phyloP scores from a whole-genome alignment of 2,113 vertebrate genomes.

The Daubentonia madagascariensis region DNA sequence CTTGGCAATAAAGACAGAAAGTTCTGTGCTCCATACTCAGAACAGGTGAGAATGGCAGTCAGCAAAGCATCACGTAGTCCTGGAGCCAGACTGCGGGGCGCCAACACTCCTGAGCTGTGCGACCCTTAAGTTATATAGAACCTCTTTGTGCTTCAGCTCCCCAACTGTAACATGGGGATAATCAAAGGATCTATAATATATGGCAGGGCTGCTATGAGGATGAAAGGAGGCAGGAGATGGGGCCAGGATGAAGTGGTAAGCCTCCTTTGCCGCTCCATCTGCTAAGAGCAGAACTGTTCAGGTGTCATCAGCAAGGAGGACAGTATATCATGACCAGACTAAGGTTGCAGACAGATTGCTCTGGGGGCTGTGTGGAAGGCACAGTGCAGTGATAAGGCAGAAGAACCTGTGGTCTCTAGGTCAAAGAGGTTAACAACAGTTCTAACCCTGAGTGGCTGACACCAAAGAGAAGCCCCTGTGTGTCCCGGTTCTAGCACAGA shows the following conservation, averaged over 20 bases:
- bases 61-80: background rate
- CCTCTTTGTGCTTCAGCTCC: background rate
- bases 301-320: background rate
- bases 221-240: background rate
- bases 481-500: background rate
- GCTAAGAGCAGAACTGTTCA: background rate
- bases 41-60: background rate
- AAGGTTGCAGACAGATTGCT: background rate
- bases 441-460: background rate
- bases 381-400: background rate
- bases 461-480: background rate
- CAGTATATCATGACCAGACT: background rate
- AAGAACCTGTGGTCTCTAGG: background rate
- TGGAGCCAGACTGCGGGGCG: background rate
- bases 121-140: background rate
- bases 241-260: background rate
- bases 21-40: background rate
- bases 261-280: background rate
- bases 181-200: background rate
- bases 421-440: background rate
- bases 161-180: background rate
- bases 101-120: background rate
- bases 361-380: background rate
- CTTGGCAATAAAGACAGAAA: background rate
- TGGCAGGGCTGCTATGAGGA: background rate